Conservation (phyloP, 2,888 invertebrate species). For the Opisthograptis luteolata region DNA sequence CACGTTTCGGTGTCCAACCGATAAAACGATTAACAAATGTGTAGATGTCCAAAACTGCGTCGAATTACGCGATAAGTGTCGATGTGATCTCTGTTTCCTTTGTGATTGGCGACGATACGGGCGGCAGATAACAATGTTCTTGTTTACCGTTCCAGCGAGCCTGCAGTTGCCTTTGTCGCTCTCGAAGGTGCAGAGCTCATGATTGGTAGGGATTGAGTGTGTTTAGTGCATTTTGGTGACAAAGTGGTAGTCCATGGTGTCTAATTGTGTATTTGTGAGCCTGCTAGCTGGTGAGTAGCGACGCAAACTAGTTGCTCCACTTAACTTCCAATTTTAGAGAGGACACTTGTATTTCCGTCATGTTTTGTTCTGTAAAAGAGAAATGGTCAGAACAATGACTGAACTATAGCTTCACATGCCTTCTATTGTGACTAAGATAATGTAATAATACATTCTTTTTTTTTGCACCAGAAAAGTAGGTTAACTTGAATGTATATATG, state of each 20-base stretch:
- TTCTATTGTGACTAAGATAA: constrained; percentile 7
- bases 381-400: neutral
- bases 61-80: constrained; percentile 63
- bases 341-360: constrained; percentile 3
- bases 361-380: constrained; percentile 15
- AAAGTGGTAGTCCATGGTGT: constrained; percentile 64
- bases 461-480: neutral
- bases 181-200: constrained; percentile 44
- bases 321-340: constrained; percentile 1
- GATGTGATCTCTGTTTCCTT: constrained; percentile 70
- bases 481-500: neutral
- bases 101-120: constrained; percentile 70
- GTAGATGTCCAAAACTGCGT: constrained; percentile 57
- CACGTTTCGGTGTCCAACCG: constrained; percentile 61
- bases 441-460: constrained; percentile 3
- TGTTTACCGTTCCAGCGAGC: constrained; percentile 65
- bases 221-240: constrained; percentile 27
- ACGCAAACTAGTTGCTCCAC: constrained; percentile 19
- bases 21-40: constrained; percentile 56
- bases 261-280: constrained; percentile 72
- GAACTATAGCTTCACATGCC: constrained; percentile 9
- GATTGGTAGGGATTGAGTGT: constrained; percentile 23
- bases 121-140: constrained; percentile 65
- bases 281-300: constrained; percentile 61
- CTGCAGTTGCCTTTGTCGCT: constrained; percentile 53